phyloP scores from a whole-genome alignment of 2,797 vertebrate genomes.

The Cossypha polioptera region DNA sequence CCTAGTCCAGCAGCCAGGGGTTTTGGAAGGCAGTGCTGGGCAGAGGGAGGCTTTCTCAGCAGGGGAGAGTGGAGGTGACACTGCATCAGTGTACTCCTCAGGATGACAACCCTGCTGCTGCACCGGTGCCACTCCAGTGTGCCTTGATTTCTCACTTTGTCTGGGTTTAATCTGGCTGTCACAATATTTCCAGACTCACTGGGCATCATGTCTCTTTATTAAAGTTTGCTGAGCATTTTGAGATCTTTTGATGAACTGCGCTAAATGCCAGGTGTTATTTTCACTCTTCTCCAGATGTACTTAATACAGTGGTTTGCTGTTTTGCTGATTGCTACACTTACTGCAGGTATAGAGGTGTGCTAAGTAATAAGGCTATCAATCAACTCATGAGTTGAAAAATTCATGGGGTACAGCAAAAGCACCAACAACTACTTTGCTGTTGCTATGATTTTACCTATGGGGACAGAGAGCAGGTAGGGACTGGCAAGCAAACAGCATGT shows the following conservation, averaged over 20 bases:
- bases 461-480: background rate
- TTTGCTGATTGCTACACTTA: background rate
- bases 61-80: background rate
- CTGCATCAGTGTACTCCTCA: fast-evolving
- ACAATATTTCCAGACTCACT: background rate
- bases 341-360: background rate
- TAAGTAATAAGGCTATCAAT: background rate
- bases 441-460: background rate
- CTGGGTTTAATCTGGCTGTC: background rate
- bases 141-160: background rate
- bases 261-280: constrained; percentile 20
- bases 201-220: background rate
- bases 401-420: background rate
- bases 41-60: background rate
- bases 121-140: fast-evolving
- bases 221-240: constrained; percentile 16
- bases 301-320: constrained; percentile 22
- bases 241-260: background rate
- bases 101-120: background rate
- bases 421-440: background rate
- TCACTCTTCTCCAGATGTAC: background rate
- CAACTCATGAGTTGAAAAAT: background rate
- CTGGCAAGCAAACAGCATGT: fast-evolving
- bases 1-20: fast-evolving
- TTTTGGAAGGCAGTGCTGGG: background rate